phyloP scores from a whole-genome alignment of 1,140 invertebrate species.

The Zaprionus nigranus region DNA sequence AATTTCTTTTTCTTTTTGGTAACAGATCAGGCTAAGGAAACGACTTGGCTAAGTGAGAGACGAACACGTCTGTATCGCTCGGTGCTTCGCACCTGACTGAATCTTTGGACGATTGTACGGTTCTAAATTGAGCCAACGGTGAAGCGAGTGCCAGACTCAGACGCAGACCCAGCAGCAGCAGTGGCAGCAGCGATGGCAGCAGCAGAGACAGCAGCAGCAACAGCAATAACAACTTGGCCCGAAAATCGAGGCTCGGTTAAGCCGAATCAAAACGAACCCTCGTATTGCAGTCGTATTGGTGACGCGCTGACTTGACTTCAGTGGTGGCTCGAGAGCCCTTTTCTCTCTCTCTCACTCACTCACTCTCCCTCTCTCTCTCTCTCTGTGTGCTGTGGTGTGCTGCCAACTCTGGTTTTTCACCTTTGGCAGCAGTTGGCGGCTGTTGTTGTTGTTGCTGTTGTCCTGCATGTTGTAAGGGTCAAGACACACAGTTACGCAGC shows the following conservation, averaged over 20 bases:
- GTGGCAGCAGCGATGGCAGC: conserved; percentile 30
- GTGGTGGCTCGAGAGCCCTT: conserved; percentile 55
- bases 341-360: not conserved
- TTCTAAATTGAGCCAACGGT: conserved; percentile 83
- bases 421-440: conserved; percentile 80
- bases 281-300: conserved; percentile 49
- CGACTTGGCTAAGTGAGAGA: conserved; percentile 52
- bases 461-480: conserved; percentile 76
- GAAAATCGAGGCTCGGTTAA: conserved; percentile 71
- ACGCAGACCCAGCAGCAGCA: conserved; percentile 12
- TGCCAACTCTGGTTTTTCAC: conserved; percentile 81
- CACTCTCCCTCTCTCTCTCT: not conserved
- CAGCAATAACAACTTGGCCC: conserved; percentile 45
- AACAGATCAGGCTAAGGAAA: conserved; percentile 22
- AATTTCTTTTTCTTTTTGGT: conserved; percentile 19
- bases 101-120: conserved; percentile 76
- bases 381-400: conserved; percentile 42
- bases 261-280: conserved; percentile 79
- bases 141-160: conserved; percentile 59
- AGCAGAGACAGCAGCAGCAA: conserved; percentile 29
- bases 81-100: conserved; percentile 85
- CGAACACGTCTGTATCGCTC: conserved; percentile 82
- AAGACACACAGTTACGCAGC: conserved; percentile 76
- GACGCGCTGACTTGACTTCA: conserved; percentile 44
- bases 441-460: conserved; percentile 53